Conservation (phyloP, 1,140 invertebrate species). For the Gryllus bimaculatus region DNA sequence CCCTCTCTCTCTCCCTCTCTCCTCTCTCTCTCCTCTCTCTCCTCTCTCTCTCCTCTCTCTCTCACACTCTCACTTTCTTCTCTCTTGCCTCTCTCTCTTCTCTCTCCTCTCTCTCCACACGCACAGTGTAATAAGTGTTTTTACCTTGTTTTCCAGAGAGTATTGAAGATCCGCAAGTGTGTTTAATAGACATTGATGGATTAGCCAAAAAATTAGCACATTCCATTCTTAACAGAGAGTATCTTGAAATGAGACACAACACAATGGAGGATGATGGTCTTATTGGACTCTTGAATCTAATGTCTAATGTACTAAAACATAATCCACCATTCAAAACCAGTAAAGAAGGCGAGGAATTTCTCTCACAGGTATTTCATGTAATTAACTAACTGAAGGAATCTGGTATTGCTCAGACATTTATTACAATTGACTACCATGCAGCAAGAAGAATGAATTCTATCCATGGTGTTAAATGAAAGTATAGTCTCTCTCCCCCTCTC, state of each 20-base stretch:
- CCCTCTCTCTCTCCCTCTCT: too few species aligned
- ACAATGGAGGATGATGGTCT: conserved; percentile 82
- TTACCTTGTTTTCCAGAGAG: conserved; percentile 32
- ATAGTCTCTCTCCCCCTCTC: too few species aligned
- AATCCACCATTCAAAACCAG: conserved; percentile 76
- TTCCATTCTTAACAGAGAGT: conserved; percentile 66
- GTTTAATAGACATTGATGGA: conserved; percentile 57
- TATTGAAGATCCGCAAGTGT: conserved; percentile 42
- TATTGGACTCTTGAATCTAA: conserved; percentile 76
- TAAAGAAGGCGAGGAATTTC: conserved; percentile 61
- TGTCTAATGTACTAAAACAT: conserved; percentile 79
- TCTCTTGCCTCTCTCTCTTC: too few species aligned
- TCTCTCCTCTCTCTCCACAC: too few species aligned
- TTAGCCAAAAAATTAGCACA: conserved; percentile 65
- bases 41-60: too few species aligned
- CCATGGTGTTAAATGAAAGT: too few species aligned
- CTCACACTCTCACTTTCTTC: too few species aligned
- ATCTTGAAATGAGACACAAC: conserved; percentile 68
- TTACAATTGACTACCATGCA: too few species aligned
- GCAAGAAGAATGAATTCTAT: too few species aligned
- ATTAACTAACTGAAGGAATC: too few species aligned
- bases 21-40: too few species aligned
- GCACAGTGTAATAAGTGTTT: not conserved
- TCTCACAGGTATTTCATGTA: conserved; percentile 43
- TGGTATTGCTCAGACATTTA: too few species aligned